These are phyloP conservation scores for Euwallacea similis DNA, from an alignment of 1,140 invertebrate species.

Conservation along the genomic window DNA sequence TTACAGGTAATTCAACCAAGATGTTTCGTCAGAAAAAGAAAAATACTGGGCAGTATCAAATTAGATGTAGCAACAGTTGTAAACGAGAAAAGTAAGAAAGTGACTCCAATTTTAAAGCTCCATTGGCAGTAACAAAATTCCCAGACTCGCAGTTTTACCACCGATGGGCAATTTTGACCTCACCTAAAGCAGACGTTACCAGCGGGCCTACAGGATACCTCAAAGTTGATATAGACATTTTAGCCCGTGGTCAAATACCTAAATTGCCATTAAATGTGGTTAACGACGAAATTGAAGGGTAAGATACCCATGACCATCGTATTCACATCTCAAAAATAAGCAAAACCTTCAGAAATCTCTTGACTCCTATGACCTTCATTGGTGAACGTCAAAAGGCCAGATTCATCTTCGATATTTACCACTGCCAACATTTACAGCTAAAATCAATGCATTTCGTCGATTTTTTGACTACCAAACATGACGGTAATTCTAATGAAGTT, in stretches of 20 bases:
- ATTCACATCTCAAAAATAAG: background rate
- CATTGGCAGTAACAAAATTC: background rate
- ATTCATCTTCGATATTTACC: conserved; percentile 67
- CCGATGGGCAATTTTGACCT: conserved; percentile 76
- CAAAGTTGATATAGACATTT: conserved; percentile 74
- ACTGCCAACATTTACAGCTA: conserved; percentile 63
- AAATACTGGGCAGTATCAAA: conserved; percentile 66
- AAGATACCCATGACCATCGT: conserved; percentile 21
- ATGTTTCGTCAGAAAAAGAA: conserved; percentile 45
- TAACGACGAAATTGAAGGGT: conserved; percentile 76
- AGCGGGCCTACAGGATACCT: conserved; percentile 71
- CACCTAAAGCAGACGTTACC: conserved; percentile 65
- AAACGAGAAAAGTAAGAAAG: conserved; percentile 63
- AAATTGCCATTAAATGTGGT: conserved; percentile 63
- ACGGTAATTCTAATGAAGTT: conserved; percentile 52
- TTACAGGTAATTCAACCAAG: conserved; percentile 47
- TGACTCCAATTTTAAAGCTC: conserved; percentile 7
- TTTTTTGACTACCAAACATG: conserved; percentile 56
- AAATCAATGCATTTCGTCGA: conserved; percentile 18
- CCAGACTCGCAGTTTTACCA: conserved; percentile 77
- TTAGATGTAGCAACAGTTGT: conserved; percentile 72
- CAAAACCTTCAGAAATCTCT: conserved; percentile 63
- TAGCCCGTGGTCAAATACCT: conserved; percentile 68
- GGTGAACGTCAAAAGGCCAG: conserved; percentile 63
- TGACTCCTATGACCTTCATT: conserved; percentile 66